Evolutionary conservation across 2,113 vertebrate genomes (phyloP).

Genomic region (Pangasianodon hypophthalmus): DNA sequence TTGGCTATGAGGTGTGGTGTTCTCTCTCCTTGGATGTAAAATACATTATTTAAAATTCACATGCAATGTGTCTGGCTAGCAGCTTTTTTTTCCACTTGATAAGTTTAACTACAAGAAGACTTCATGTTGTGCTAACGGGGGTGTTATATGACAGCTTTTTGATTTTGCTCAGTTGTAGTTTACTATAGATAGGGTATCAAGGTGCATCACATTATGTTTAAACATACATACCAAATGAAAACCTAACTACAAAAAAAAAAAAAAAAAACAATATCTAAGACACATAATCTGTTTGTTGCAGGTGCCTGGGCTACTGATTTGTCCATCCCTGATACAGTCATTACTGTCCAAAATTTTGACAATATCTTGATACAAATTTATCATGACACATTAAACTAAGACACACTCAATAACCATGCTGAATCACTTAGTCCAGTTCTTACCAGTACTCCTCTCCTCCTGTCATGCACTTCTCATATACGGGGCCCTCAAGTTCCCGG

Average conservation of each 20-base stretch:
- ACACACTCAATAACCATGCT: background rate
- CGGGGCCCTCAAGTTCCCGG: constrained; percentile 90
- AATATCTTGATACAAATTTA: background rate
- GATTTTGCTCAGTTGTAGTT: background rate
- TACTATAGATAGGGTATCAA: too few relatives aligned
- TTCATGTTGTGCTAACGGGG: background rate
- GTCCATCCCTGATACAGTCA: background rate
- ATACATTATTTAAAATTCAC: background rate
- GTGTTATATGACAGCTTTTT: background rate
- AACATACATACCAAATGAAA: background rate
- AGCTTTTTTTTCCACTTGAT: background rate
- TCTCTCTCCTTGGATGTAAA: background rate
- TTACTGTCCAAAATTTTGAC: background rate
- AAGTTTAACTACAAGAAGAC: background rate
- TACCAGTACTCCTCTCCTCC: constrained; percentile 98
- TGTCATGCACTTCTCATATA: constrained; percentile 98
- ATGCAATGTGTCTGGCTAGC: background rate
- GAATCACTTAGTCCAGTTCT: constrained; percentile 14
- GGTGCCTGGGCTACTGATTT: background rate
- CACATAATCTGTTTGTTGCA: background rate
- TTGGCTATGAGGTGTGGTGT: background rate
- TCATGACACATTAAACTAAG: background rate
- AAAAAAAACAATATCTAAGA: background rate
- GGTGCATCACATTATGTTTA: too few relatives aligned
- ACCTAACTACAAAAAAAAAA: too few relatives aligned